Percentiles rank a stretch among this genome's conserved stretches.
Evolutionary conservation across 2,113 vertebrate genomes (phyloP).

Genomic region (Ramphastos sulfuratus): DNA sequence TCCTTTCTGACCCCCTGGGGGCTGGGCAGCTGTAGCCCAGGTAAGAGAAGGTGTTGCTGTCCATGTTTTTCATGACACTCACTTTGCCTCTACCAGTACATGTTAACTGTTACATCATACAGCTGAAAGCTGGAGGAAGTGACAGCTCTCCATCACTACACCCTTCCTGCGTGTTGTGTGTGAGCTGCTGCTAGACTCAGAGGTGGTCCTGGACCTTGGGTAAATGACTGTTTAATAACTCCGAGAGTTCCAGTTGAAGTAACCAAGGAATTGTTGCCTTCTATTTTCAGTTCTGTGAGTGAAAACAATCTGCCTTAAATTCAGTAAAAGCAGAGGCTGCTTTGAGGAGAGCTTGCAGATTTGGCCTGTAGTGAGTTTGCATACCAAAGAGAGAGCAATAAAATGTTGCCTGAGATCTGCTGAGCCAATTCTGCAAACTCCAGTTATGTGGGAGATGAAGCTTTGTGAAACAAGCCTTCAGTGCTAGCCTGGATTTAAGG

Average conservation of each 20-base stretch:
- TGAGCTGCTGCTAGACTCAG: not conserved
- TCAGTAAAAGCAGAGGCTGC: not conserved
- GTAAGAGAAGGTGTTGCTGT: not conserved
- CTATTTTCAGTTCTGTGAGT: not conserved
- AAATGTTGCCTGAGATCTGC: not conserved
- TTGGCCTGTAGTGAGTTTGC: not conserved
- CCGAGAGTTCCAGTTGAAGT: not conserved
- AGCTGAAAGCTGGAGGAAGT: not conserved
- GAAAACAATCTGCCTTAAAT: not conserved
- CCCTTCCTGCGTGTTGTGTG: not conserved
- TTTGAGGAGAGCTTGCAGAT: not conserved
- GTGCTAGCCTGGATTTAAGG: not conserved
- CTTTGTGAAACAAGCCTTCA: not conserved
- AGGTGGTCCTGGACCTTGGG: not conserved
- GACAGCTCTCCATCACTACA: accelerated
- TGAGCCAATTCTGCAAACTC: not conserved
- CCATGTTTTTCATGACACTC: not conserved
- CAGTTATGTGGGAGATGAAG: not conserved
- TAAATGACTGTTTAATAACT: not conserved
- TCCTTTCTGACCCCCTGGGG: not conserved
- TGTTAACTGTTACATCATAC: not conserved
- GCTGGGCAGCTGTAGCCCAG: not conserved
- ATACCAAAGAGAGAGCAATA: not conserved
- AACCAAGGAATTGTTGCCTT: not conserved
- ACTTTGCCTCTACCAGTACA: not conserved